Base-by-base conservation (phyloP, 2,888 invertebrate genomes). In the Calameuta pallipes region DNA sequence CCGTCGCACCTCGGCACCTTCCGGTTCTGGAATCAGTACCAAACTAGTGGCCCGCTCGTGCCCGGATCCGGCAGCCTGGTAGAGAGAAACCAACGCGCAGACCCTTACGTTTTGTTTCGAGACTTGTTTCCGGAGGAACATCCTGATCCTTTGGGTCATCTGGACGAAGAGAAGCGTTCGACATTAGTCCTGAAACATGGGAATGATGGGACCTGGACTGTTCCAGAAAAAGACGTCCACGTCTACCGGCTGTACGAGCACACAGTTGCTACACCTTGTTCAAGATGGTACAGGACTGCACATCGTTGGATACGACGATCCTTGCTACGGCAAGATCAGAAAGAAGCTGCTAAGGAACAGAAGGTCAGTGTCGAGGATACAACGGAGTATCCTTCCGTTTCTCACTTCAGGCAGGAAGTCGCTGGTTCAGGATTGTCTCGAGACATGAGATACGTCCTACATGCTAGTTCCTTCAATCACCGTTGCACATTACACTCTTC, bases 1-100 rank as follows among this genome's bases (percentile, higher is more conserved):
- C 84, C 89, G 91, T 84, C 90, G 91, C 83, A 90, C 90, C 79
- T 91, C 91, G 83, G 89, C 90, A 79, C 91, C 87, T 77, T 75
- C 75, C 71, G 78, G 75, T 76, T 77, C 80, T 75, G 74, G 77
- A 69, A 75, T 73, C 41, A 79, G 77, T 69, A 69, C 74, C 3
- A 79, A 79, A 75, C 76, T 31, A 15, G 85, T 83, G 76, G 87
- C 87, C 77, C 87, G 86, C 78, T 90, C 90, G 80, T 90, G 89
- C 80, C 89, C 89, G 84, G 88, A 89, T 85, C 89, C 85, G 75
- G 79, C 87, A 69, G 85, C 83, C 76, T 89, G 89, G 89, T 88
- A 85, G 80, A 73, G 56, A 23, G 23, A 56, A 23, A 56, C 56
- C 56, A 56, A 56, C 71, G 31, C 71, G 71, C 33, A 71, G 71